Base-by-base conservation (phyloP, 92 coral and sea anemone genomes). In the Paramuricea clavata region DNA sequence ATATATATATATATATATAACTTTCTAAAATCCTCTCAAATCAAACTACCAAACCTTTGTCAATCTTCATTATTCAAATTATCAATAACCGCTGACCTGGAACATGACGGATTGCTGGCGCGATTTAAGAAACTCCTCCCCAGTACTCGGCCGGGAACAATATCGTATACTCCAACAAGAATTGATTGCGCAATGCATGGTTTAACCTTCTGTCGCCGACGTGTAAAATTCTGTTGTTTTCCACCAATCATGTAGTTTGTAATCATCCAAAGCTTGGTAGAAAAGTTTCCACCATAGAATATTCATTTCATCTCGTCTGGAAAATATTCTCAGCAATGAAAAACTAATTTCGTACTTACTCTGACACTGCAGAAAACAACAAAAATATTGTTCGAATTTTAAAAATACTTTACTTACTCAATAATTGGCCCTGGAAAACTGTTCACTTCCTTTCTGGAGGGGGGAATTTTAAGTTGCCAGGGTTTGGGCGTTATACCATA, bases 371-470 rank as follows among this genome's bases (percentile, higher is more conserved):
- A 17, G 3, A 56, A 56, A 56, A 23, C 64, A 21, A 16, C 23
- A 16, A 56, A 23, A 16, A n/a, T 56, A n/a, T n/a, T n/a, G n/a
- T n/a, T n/a, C n/a, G n/a, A n/a, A n/a, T n/a, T n/a, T n/a, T n/a
- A n/a, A n/a, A n/a, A n/a, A n/a, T n/a, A n/a, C n/a, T n/a, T 60
- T 22, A 21, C 84, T 59, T 35, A 79, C 84, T 70, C 44, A 13
- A 78, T 59, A 23, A 92, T 79, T 26, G 94, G 95, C 22, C 90
- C 85, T 34, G 81, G 71, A 79, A 78, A 95, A 17, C 78, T 75
- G 16, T 61, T 75, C 42, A 95, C 97, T 77, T 95, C 98, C 34
- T 68, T 60, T 44, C 95, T 81, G 65, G 98, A 92, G 12, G 98
- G 92, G 7, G 95, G 90, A 16, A 94, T 94, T 2, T 73, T 35